Percentiles rank a stretch among this genome's conserved stretches.
Conservation (phyloP, 2,888 invertebrate species). For the Syrphus vitripennis region DNA sequence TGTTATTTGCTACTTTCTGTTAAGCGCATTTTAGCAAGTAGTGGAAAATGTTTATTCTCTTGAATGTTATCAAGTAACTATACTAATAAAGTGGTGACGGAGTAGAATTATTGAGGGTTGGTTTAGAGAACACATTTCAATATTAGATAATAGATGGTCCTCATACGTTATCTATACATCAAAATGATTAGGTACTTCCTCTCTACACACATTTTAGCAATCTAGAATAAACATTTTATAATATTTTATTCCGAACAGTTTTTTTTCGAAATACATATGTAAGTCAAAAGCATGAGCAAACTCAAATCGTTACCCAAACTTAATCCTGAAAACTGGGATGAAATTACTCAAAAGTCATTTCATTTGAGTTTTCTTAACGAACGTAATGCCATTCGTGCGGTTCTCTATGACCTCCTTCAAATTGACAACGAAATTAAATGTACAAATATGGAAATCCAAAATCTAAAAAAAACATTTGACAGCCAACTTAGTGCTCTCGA, state of each 20-base stretch:
- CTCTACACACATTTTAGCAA: neutral
- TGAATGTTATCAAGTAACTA: constrained; percentile 27
- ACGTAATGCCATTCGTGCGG: constrained; percentile 45
- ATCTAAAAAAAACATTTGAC: constrained; percentile 25
- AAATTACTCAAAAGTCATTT: neutral
- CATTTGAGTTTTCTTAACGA: constrained; percentile 41
- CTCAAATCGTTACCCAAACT: neutral
- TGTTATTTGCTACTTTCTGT: constrained; percentile 39
- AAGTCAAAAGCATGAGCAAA: neutral
- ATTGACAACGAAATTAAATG: constrained; percentile 60
- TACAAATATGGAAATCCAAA: constrained; percentile 45
- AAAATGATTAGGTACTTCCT: too few species aligned
- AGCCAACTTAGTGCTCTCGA: constrained; percentile 3
- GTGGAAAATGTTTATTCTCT: constrained; percentile 30
- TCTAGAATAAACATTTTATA: neutral
- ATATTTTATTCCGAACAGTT: neutral
- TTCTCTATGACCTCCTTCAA: constrained; percentile 50
- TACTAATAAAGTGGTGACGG: neutral
- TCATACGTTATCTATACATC: neutral
- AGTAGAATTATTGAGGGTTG: neutral
- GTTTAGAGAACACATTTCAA: neutral
- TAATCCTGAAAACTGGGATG: constrained; percentile 43
- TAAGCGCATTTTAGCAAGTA: neutral
- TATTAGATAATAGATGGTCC: neutral
- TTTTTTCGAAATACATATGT: neutral